Conservation (phyloP, 2,888 invertebrate genomes). For the Netelia virgata region DNA sequence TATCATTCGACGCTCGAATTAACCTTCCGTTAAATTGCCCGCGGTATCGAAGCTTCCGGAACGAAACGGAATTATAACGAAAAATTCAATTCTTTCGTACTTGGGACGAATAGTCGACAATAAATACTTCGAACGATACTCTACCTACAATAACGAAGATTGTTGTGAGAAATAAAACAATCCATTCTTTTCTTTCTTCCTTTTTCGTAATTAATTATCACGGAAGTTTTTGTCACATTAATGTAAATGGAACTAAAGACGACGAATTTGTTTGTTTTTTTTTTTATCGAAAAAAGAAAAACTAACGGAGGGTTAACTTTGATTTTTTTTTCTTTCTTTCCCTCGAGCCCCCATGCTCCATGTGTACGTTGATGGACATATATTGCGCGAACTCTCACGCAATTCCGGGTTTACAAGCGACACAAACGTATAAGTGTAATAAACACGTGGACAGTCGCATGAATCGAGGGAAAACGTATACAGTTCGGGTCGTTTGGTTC, state of each 20-base stretch:
- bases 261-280: too few species aligned
- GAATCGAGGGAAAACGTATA: slow-evolving; percentile 46
- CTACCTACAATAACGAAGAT: too few species aligned
- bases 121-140: too few species aligned
- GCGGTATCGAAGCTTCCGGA: background rate
- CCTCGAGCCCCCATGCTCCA: background rate
- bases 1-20: slow-evolving; percentile 23
- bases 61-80: background rate
- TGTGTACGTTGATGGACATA: background rate
- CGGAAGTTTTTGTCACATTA: too few species aligned
- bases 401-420: slow-evolving; percentile 22
- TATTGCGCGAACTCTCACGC: slow-evolving; percentile 45
- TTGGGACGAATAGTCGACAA: too few species aligned
- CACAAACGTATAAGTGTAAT: slow-evolving; percentile 51
- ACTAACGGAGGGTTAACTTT: slow-evolving; percentile 26
- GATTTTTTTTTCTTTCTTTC: slow-evolving; percentile 27
- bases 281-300: slow-evolving; percentile 14
- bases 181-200: too few species aligned
- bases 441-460: slow-evolving; percentile 51
- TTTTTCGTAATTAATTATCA: too few species aligned
- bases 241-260: background rate
- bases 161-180: too few species aligned
- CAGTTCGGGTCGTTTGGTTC: slow-evolving; percentile 53
- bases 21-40: slow-evolving; percentile 25
- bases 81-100: background rate